These are phyloP conservation scores for Melipona quadrifasciata DNA, from an alignment of 1,140 invertebrate genomes.

Conservation along the genomic window DNA sequence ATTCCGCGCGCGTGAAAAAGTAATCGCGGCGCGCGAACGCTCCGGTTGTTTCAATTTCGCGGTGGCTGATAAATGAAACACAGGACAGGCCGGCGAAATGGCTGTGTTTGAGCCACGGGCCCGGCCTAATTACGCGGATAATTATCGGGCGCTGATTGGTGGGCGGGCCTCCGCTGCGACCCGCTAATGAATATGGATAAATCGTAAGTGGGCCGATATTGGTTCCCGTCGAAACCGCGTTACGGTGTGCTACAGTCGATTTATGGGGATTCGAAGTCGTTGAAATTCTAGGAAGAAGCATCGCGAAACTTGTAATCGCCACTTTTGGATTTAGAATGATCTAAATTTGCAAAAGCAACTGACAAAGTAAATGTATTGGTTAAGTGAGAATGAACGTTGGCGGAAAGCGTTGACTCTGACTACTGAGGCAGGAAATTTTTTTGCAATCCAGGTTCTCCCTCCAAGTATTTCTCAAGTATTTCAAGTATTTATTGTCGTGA, in stretches of 20 bases:
- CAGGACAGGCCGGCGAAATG: slow-evolving; percentile 24
- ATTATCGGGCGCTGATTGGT: slow-evolving; percentile 64
- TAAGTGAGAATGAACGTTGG: too few relatives aligned
- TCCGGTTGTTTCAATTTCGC: slow-evolving; percentile 14
- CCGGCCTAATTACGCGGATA: slow-evolving; percentile 58
- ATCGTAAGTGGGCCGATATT: slow-evolving; percentile 61
- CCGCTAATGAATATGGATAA: slow-evolving; percentile 65
- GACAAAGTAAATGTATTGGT: too few relatives aligned
- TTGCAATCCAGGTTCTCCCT: accelerated
- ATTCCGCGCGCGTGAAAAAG: slow-evolving; percentile 5
- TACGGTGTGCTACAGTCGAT: slow-evolving; percentile 5
- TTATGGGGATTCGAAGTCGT: neutral
- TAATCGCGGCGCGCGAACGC: neutral
- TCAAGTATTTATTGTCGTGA: too few relatives aligned
- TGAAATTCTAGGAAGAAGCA: neutral
- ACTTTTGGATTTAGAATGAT: too few relatives aligned
- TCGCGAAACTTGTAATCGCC: neutral
- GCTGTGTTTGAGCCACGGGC: slow-evolving; percentile 36
- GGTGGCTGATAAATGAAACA: slow-evolving; percentile 12
- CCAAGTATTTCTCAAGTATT: neutral
- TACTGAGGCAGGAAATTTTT: neutral
- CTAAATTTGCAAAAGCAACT: too few relatives aligned
- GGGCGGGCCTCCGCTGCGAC: slow-evolving; percentile 13
- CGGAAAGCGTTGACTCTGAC: neutral
- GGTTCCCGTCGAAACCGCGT: slow-evolving; percentile 25